phyloP scores from a whole-genome alignment of 2,113 vertebrate genomes.

The Syngnathus scovelli region DNA sequence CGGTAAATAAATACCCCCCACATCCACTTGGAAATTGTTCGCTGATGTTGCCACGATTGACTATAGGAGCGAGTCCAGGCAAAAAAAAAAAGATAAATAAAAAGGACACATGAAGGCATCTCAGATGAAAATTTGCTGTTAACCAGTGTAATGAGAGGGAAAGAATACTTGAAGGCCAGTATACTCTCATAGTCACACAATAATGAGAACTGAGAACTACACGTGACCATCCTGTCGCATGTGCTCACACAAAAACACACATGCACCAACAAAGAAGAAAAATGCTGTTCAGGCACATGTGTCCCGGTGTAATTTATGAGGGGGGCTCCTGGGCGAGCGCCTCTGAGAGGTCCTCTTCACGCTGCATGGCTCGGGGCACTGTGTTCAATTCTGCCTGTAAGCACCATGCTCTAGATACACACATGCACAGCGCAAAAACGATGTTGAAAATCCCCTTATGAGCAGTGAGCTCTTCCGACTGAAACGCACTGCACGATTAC shows the following conservation, averaged over 20 bases:
- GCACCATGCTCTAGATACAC: conserved; percentile 8
- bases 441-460: conserved; percentile 44
- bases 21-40: too few relatives aligned
- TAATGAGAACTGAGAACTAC: conserved; percentile 11
- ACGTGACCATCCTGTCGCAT: neutral
- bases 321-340: conserved; percentile 61
- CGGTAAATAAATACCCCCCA: too few relatives aligned
- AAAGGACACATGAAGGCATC: too few relatives aligned
- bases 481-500: conserved; percentile 55
- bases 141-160: conserved; percentile 13
- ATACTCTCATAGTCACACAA: conserved; percentile 2
- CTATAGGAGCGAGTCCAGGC: too few relatives aligned
- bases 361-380: conserved; percentile 69
- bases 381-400: conserved; percentile 61
- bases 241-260: conserved; percentile 13
- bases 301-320: conserved; percentile 82
- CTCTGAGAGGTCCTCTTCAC: conserved; percentile 69
- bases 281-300: conserved; percentile 73
- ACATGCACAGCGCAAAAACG: conserved; percentile 35
- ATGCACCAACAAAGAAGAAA: conserved; percentile 38
- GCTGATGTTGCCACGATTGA: too few relatives aligned
- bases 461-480: conserved; percentile 51
- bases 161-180: conserved; percentile 25
- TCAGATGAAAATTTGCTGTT: too few relatives aligned
- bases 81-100: too few relatives aligned